Base-by-base conservation (phyloP, 2,113 vertebrate species). In the Hemiprocne comata region DNA sequence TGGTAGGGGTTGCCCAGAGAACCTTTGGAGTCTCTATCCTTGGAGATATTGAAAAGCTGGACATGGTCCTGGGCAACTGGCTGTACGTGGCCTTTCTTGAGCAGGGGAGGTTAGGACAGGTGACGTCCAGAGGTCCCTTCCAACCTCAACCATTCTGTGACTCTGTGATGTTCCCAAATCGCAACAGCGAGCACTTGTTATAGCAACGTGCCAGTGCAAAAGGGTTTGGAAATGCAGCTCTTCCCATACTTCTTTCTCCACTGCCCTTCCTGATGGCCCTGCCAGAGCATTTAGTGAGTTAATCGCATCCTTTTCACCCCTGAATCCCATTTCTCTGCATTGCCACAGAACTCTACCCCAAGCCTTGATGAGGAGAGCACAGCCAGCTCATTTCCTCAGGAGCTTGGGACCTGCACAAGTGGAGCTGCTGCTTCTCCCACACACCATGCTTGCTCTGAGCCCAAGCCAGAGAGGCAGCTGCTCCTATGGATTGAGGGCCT, bases 191-290 rank as follows among this genome's bases (percentile, higher is more conserved):
- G 23, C 26, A 31, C n/a, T 62, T 24, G 9, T 48, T 58, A 42
- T 2, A 83, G 23, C 70, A 78, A 36, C 21, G 19, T 0, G 0
- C 10, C n/a, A 9, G 38, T 16, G 34, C 38, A 24, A 21, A n/a
- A 20, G 13, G 10, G 1, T 34, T 67, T 48, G 31, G 28, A 77
- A 85, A 83, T 34, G 1, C 42, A 75, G 25, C 3, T 44, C 36
- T 67, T 75, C 61, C 13, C 21, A 3, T n/a, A 14, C 21, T 53
- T 2, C 55, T 80, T 70, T 81, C 61, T 64, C 55, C 33, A 19
- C 15, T 84, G n/a, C 20, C 46, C 28, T 31, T 34, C 24, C 28
- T 11, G 29, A 26, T 51, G 38, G 26, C 60, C 19, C 65, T 71
- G 16, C 10, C 31, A 85, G 58, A 18, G 25, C 5, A 34, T 70